Percentiles rank a stretch among this genome's conserved stretches.
Evolutionary conservation across 1,140 invertebrate genomes (phyloP).

Genomic region (Sinonovacula constricta): DNA sequence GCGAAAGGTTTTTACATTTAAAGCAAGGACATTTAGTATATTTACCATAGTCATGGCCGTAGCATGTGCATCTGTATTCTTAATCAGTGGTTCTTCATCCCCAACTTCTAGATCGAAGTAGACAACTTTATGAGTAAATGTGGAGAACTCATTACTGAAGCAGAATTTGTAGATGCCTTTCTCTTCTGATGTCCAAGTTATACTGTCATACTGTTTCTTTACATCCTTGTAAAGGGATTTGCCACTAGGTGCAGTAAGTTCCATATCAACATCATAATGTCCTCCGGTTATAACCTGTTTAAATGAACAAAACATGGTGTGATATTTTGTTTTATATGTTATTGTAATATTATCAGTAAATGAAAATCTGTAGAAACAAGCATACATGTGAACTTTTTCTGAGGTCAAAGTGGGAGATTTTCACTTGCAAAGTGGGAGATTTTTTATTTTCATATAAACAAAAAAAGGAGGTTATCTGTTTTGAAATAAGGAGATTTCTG

Average conservation of each 20-base stretch:
- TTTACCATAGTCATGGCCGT: conserved; percentile 96
- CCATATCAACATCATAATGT: conserved; percentile 98
- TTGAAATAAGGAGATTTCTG: no score
- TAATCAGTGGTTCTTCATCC: conserved; percentile 91
- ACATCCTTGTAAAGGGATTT: conserved; percentile 94
- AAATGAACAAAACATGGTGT: no score
- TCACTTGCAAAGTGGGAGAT: no score
- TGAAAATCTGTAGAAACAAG: no score
- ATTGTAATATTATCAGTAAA: no score
- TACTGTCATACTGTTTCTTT: conserved; percentile 96
- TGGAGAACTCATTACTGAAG: conserved; percentile 99
- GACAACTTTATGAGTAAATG: conserved; percentile 99
- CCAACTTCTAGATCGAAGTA: conserved; percentile 99
- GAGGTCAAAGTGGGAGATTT: no score
- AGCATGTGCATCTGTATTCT: conserved; percentile 84
- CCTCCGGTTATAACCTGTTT: conserved; percentile 97
- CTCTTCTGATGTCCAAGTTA: conserved; percentile 88
- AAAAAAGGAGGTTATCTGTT: no score
- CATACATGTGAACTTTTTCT: no score
- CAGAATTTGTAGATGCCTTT: conserved; percentile 91
- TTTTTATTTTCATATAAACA: no score
- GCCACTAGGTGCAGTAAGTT: conserved; percentile 91
- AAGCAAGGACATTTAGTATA: no score
- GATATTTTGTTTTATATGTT: no score
- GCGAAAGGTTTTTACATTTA: no score